A percentile compares a stretch with the other conserved stretches of the same genome.
These are phyloP conservation scores for Hemicrepidius hirtus DNA, from an alignment of 2,888 invertebrate genomes.

Conservation along the genomic window DNA sequence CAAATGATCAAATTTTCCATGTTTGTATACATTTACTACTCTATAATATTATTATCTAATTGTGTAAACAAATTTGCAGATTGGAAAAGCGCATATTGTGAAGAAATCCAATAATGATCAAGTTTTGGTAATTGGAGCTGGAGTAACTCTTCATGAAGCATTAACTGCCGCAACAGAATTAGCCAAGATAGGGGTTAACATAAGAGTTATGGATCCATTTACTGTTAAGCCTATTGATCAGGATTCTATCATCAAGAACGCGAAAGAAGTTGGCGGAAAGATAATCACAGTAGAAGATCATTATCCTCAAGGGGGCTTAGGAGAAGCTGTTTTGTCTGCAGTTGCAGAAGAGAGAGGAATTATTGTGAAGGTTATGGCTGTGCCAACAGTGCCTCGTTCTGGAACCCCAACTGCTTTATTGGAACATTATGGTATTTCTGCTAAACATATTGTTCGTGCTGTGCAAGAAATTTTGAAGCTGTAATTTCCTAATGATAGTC, in stretches of 20 bases:
- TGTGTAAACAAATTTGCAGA: conserved; percentile 64
- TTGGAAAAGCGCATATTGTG: conserved; percentile 88
- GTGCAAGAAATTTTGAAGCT: conserved; percentile 78
- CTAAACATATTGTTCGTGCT: conserved; percentile 85
- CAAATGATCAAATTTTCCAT: conserved; percentile 87
- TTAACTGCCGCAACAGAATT: conserved; percentile 87
- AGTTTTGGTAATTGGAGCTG: conserved; percentile 92
- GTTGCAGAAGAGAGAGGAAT: conserved; percentile 83
- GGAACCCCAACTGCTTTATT: conserved; percentile 92
- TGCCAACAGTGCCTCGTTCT: conserved; percentile 90
- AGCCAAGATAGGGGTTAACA: conserved; percentile 80
- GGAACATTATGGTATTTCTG: conserved; percentile 91
- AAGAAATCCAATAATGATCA: conserved; percentile 85
- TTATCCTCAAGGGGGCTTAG: conserved; percentile 96
- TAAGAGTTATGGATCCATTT: conserved; percentile 95
- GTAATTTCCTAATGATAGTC: conserved; percentile 17
- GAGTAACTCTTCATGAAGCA: conserved; percentile 95
- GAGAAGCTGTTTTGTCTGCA: conserved; percentile 94
- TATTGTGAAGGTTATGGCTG: conserved; percentile 86
- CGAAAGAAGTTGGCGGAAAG: conserved; percentile 85
- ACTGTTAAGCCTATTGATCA: conserved; percentile 96
- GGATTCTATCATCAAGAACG: conserved; percentile 83
- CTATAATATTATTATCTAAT: background rate
- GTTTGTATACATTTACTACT: conserved; percentile 67
- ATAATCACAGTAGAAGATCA: conserved; percentile 98